Conservation (phyloP, 2,113 vertebrate species). For the Muscicapa adusta region DNA sequence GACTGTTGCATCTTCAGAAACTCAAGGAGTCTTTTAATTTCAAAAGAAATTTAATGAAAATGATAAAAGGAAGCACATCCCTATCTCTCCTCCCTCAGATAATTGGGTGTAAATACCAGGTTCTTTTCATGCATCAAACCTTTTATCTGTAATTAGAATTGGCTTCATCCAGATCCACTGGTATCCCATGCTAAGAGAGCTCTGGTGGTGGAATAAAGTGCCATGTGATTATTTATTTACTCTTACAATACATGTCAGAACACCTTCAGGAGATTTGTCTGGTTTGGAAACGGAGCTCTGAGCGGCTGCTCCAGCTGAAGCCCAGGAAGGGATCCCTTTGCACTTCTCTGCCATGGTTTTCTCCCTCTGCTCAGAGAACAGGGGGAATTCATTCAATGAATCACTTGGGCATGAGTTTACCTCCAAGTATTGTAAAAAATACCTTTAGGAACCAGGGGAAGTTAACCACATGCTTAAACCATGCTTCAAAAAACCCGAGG, state of each 20-base stretch:
- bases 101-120: slow-evolving; percentile 54
- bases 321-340: not conserved
- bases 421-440: not conserved
- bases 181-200: slow-evolving; percentile 19
- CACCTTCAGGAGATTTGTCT: slow-evolving; percentile 1
- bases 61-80: slow-evolving; percentile 21
- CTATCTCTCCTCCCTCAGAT: slow-evolving; percentile 55
- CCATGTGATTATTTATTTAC: slow-evolving; percentile 51
- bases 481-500: not conserved
- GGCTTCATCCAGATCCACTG: slow-evolving; percentile 21
- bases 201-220: slow-evolving; percentile 18
- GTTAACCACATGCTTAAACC: not conserved
- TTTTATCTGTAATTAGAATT: slow-evolving; percentile 63
- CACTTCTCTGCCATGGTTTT: not conserved
- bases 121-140: slow-evolving; percentile 54
- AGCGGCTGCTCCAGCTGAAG: not conserved
- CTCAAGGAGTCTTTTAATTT: slow-evolving; percentile 25
- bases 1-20: slow-evolving; percentile 40
- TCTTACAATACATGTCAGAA: slow-evolving; percentile 26
- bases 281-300: not conserved
- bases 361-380: fast-evolving
- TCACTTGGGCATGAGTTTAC: not conserved
- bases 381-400: not conserved
- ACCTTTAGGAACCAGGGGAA: not conserved
- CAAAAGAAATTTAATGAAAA: slow-evolving; percentile 61